Base-by-base conservation (phyloP, 2,888 invertebrate species). In the Drosophila limbata region DNA sequence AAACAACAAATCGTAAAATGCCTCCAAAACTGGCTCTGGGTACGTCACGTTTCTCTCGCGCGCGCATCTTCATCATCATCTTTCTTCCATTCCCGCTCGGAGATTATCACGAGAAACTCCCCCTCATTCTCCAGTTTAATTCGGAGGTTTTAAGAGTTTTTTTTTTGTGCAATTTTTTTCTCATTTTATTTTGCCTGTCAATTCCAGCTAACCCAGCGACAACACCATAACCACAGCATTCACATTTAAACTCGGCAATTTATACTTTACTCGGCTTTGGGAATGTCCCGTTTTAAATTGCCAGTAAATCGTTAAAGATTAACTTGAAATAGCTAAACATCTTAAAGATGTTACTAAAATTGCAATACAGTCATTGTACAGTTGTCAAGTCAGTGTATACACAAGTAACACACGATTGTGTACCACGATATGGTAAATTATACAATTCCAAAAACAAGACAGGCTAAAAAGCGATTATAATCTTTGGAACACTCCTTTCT, bases 61-160 rank as follows among this genome's bases (percentile, higher is more conserved):
- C 85, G 84, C 84, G 73, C 84, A 83, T 84, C 84, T 83, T 84
- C 85, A 85, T 84, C 83, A 72, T 75, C 76, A 51, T 72, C 75
- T 70, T 72, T 45, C 51, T 28, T 48, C 51, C 61, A 47, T 39
- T 9, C 21, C 2, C 37, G 42, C 11, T 9, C 10, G 13, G 15
- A 15, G 31, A 55, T 25, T 55, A 44, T 37, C 45, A 15, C 25
- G 35, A 19, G 37, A 17, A 55, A 55, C 69, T 73, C 19, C 72
- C 47, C 44, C 57, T 65, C 52, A 33, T n/a, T 33, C 19, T 40
- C n/a, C 25, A 17, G 15, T 9, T 37, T 53, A 10, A 6, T 35
- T 13, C 10, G 21, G 19, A 61, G 10, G n/a, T 33, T 9, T 42
- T 11, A 6, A 5, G 4, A 40, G 15, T 31, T 57, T 51, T 63